Base-by-base conservation (phyloP, 2,888 invertebrate genomes). In the Heliconius charithonia region DNA sequence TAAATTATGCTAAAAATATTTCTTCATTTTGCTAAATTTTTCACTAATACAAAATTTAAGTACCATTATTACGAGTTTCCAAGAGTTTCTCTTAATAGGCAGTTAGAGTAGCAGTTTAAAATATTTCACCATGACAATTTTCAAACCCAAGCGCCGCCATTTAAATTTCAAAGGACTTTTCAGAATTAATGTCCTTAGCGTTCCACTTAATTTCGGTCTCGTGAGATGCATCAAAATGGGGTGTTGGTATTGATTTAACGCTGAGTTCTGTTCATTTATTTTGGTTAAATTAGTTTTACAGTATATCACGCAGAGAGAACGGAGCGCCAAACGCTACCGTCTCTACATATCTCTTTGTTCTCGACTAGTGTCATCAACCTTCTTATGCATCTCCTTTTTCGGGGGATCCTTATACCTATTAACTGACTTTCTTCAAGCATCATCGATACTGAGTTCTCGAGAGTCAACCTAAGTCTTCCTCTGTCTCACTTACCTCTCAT, bases 101-200 rank as follows among this genome's bases (percentile, higher is more conserved):
- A 78, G 70, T 81, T 76, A 78, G 51, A 76, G 62, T 74, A 73
- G 13, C 74, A 80, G 73, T 77, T 77, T 76, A 76, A 76, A 81
- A 78, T 75, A 76, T 81, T 78, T 71, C 70, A 65, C 7, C 41
- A 76, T 78, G 59, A 80, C 75, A 56, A 79, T 75, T 80, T 76
- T 32, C 59, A 29, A 76, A 76, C 63, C 56, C 76, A 80, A 76
- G 74, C 75, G 37, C 66, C 25, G 29, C 76, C 75, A 65, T 78
- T 81, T 78, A 77, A 74, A 80, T 78, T 80, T 76, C 72, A 75
- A 78, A 81, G 71, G 59, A 75, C 76, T 80, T 78, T 74, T 62
- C 59, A 25, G 62, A 76, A 81, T 79, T 81, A 79, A 81, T 76
- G 74, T 22, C 76, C 74, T 74, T 63, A 13, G 70, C 75, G 75